phyloP scores from a whole-genome alignment of 2,113 vertebrate genomes.

The Cinclus mexicanus region DNA sequence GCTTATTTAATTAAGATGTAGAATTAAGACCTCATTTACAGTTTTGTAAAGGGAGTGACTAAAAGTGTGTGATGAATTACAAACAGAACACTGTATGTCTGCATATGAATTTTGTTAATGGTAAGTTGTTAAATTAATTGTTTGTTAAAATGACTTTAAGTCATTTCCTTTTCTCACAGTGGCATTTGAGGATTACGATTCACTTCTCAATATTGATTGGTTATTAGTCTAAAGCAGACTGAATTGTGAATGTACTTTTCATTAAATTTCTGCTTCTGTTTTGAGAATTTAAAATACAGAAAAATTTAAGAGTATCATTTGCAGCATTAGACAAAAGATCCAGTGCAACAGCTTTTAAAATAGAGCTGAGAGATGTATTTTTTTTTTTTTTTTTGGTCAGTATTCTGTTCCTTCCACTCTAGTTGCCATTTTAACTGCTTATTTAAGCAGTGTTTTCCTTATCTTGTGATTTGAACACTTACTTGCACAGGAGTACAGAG shows the following conservation, averaged over 20 bases:
- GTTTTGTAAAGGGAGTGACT: constrained; percentile 25
- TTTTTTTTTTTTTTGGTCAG: background rate
- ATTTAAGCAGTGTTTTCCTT: background rate
- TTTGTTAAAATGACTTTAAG: constrained; percentile 39
- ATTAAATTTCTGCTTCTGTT: background rate
- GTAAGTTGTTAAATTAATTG: constrained; percentile 56
- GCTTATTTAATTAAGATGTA: constrained; percentile 18
- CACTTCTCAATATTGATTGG: background rate
- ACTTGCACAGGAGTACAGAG: background rate
- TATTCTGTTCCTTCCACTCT: background rate
- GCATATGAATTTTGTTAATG: constrained; percentile 38
- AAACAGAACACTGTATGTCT: background rate
- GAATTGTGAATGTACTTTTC: background rate
- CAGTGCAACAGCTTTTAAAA: background rate
- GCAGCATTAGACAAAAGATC: background rate
- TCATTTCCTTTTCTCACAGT: background rate
- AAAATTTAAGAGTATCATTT: background rate
- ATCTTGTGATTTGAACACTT: background rate
- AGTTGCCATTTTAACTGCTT: background rate
- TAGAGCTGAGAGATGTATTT: background rate
- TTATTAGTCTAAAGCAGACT: background rate
- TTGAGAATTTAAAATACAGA: background rate
- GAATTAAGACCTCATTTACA: constrained; percentile 20
- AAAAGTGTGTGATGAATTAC: background rate
- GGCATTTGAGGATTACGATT: constrained; percentile 21